Evolutionary conservation across 2,113 vertebrate species (phyloP).

Genomic region (Channa maculata): DNA sequence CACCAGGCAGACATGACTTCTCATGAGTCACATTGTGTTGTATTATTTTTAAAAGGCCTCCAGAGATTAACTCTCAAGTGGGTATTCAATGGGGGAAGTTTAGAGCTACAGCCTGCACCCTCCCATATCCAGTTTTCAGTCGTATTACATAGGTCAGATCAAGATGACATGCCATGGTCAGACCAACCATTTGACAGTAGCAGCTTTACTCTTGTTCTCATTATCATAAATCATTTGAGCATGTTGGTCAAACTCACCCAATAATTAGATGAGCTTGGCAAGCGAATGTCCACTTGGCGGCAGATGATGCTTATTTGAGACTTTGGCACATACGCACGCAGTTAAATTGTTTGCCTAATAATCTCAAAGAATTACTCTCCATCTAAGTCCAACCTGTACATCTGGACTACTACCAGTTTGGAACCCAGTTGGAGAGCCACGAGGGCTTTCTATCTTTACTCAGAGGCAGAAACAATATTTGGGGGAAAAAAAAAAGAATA

Average conservation of each 20-base stretch:
- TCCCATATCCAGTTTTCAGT: neutral
- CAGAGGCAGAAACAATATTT: conserved; percentile 46
- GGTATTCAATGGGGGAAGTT: conserved; percentile 4
- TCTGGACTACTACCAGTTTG: conserved; percentile 53
- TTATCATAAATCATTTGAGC: conserved; percentile 72
- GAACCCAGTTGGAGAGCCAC: conserved; percentile 31
- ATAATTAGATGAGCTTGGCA: conserved; percentile 80
- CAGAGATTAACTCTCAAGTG: neutral
- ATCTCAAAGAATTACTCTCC: conserved; percentile 67
- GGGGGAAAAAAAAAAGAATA: conserved; percentile 17
- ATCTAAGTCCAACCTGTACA: conserved; percentile 59
- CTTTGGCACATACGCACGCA: conserved; percentile 58
- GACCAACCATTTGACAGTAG: conserved; percentile 38
- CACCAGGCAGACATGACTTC: neutral
- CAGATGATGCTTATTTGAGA: conserved; percentile 64
- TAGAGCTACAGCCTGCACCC: neutral
- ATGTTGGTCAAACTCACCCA: conserved; percentile 56
- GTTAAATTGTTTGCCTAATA: conserved; percentile 74
- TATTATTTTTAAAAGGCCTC: conserved; percentile 10
- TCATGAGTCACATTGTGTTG: conserved; percentile 11
- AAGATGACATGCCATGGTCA: conserved; percentile 31
- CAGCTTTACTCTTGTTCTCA: conserved; percentile 55
- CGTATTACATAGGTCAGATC: neutral
- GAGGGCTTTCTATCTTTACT: conserved; percentile 43
- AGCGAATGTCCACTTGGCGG: conserved; percentile 57